Percentiles rank a stretch among this genome's conserved stretches.
Conservation (phyloP, 35 echinoderm and acorn worm genomes). For the Apostichopus californicus region DNA sequence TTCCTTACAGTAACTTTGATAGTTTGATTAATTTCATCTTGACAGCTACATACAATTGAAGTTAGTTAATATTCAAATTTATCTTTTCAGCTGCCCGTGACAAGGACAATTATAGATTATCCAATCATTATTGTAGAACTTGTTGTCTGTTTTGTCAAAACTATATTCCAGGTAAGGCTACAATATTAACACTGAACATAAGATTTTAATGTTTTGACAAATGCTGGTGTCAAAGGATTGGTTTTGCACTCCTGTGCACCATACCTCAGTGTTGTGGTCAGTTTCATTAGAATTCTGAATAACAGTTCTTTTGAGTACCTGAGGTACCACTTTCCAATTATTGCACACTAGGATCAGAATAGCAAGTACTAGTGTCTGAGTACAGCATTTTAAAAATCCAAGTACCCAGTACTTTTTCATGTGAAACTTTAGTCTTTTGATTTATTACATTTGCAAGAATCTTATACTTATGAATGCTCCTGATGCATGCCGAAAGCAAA, state of each 20-base stretch:
- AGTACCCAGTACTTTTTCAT: too few species aligned
- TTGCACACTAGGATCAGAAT: not conserved
- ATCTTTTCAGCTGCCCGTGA: not conserved
- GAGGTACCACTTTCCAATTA: not conserved
- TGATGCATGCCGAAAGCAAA: too few species aligned
- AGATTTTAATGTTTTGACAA: not conserved
- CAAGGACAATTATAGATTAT: constrained; percentile 3
- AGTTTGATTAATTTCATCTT: not conserved
- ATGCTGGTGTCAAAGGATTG: not conserved
- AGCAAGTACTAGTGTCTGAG: not conserved
- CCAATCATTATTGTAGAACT: not conserved
- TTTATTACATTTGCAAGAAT: too few species aligned
- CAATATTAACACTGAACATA: not conserved
- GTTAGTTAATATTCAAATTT: not conserved
- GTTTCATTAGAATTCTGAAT: not conserved
- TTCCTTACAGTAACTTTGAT: not conserved
- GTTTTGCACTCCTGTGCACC: too few species aligned
- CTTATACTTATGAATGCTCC: too few species aligned
- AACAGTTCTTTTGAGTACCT: not conserved
- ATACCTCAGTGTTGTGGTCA: too few species aligned
- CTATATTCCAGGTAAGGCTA: not conserved
- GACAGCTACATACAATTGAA: not conserved
- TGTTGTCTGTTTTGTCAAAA: constrained; percentile 3
- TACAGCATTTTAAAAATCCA: not conserved
- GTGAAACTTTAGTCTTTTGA: too few species aligned